Evolutionary conservation across 1,140 invertebrate species (phyloP), one percentile per base, ranked within the genome.

Genomic region (Bombus vancouverensis): DNA sequence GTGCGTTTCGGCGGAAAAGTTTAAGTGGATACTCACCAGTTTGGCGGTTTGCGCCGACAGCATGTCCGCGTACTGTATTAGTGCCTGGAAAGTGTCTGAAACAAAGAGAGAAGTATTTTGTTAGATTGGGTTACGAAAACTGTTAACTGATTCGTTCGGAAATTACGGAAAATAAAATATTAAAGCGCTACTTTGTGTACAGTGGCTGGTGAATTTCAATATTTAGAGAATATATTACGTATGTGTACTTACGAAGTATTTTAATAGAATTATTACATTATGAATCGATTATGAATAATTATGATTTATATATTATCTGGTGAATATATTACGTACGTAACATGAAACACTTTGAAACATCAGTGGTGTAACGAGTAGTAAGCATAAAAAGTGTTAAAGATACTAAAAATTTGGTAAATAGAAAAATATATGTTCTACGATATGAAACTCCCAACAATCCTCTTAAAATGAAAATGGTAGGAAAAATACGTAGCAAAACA

Each of bases 41-140:
- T 99, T 99, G 93, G 99, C 99, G 92, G 98, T 97, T 95, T 99
- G 99, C 86, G 99, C 99, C 88, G 98, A 98, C 92, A 98, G 97
- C 83, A 99, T 98, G 96, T 99, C 99, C 88, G 98, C 97, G 95
- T 99, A 99, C 96, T 99, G 99, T 95, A 99, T 99, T 92, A 99
- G 96, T 83, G 99, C 99, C 97, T 99, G 99, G 97, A 99, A 99
- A 96, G 98, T 98, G 96, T 98, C 98, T 99, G 96, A 87, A 97
- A 97, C 93, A 89, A 74, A 88, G 47, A 77, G 75, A 25, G 8
- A 62, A n/a, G 22, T 13, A 22, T 32, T 13, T 73, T 6, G 34
- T 57, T 59, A 74, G 32, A 42, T 34, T 34, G 10, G 10, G 12
- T 39, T 39, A 25, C 22, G 13, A 0, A 6, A 71, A 71, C 18